Evolutionary conservation across 2,888 invertebrate species (phyloP).

Genomic region (Junonia oenone): DNA sequence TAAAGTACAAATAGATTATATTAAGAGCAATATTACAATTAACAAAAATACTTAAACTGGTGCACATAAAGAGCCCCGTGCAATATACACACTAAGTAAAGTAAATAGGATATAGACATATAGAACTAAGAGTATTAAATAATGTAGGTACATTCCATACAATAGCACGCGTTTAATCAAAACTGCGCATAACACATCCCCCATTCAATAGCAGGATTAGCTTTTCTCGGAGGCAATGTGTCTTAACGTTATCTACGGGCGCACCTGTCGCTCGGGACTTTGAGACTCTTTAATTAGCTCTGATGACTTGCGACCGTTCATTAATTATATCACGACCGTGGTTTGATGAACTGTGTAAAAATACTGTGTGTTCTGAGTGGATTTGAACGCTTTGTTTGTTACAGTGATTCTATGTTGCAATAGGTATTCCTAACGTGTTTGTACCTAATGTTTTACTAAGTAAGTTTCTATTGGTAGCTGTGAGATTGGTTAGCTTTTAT

Average conservation of each 20-base stretch:
- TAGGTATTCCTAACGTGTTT: too few species aligned
- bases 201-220: conserved; percentile 34
- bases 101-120: too few species aligned
- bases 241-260: conserved; percentile 48
- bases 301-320: conserved; percentile 57
- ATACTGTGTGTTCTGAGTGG: not conserved
- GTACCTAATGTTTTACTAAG: too few species aligned
- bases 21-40: too few species aligned
- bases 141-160: too few species aligned
- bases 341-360: conserved; percentile 36
- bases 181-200: conserved; percentile 13
- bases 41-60: too few species aligned
- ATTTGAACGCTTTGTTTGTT: not conserved
- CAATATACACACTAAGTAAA: too few species aligned
- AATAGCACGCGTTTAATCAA: conserved; percentile 21
- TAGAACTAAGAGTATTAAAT: too few species aligned
- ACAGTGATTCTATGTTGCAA: not conserved
- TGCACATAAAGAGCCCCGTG: too few species aligned
- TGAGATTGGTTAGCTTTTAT: too few species aligned
- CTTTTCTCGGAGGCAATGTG: conserved; percentile 44
- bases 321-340: conserved; percentile 60
- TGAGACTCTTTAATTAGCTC: conserved; percentile 58
- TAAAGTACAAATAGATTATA: too few species aligned
- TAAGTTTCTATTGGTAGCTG: too few species aligned
- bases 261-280: conserved; percentile 60